These are phyloP conservation scores for Crotalus horridus DNA, from an alignment of 2,113 vertebrate genomes.

Conservation along the genomic window DNA sequence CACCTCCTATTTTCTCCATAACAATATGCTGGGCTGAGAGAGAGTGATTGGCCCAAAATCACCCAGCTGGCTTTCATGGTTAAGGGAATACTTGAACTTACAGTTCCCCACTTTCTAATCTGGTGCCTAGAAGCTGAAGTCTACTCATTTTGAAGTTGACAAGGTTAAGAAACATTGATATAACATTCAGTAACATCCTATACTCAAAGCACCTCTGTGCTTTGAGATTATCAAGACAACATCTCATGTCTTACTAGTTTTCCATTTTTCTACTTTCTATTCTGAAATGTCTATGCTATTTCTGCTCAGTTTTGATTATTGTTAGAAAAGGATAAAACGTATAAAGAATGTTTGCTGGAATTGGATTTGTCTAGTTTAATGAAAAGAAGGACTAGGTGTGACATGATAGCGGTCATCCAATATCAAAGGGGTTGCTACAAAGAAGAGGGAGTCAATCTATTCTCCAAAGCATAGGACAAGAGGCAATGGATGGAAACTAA, in stretches of 20 bases:
- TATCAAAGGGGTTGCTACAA: neutral
- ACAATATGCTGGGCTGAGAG: too few relatives aligned
- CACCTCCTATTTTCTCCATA: too few relatives aligned
- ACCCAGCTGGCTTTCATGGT: too few relatives aligned
- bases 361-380: too few relatives aligned
- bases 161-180: neutral
- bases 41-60: too few relatives aligned
- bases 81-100: too few relatives aligned
- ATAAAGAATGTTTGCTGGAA: too few relatives aligned
- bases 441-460: neutral
- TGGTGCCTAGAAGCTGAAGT: too few relatives aligned
- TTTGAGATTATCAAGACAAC: neutral
- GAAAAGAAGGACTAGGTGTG: neutral
- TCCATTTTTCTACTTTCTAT: neutral
- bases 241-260: neutral
- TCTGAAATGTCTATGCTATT: too few relatives aligned
- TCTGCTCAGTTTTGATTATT: too few relatives aligned
- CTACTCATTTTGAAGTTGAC: neutral
- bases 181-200: neutral
- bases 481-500: neutral
- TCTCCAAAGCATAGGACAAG: neutral
- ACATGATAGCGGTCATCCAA: neutral
- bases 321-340: too few relatives aligned
- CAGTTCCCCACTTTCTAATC: too few relatives aligned
- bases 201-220: neutral